These are phyloP conservation scores for Zaprionus nigranus DNA, from an alignment of 1,140 invertebrate species.

Conservation along the genomic window DNA sequence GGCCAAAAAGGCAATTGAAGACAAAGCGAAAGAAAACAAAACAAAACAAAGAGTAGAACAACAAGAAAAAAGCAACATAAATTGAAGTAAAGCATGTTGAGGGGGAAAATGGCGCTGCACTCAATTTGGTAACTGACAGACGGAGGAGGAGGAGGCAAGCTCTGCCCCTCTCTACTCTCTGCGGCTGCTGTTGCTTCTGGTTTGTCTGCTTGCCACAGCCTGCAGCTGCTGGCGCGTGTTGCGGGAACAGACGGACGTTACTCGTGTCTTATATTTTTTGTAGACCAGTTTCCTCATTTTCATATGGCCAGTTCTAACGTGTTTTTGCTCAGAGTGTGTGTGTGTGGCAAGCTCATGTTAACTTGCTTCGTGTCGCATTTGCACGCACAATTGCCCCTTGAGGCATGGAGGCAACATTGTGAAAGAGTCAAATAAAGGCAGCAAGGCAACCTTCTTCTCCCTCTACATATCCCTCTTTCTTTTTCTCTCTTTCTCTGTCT, in stretches of 20 bases:
- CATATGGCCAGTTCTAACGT: conserved; percentile 61
- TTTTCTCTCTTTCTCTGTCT: no score
- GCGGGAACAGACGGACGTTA: conserved; percentile 7
- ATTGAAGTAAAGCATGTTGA: conserved; percentile 67
- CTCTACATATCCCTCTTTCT: neutral
- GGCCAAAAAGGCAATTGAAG: conserved; percentile 65
- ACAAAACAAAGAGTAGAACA: neutral
- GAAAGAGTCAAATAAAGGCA: neutral
- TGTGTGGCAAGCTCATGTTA: conserved; percentile 19
- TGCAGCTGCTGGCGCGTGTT: conserved; percentile 50
- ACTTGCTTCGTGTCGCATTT: conserved; percentile 17
- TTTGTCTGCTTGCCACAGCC: conserved; percentile 71
- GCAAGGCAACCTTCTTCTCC: neutral
- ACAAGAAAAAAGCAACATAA: conserved; percentile 27
- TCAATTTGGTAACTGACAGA: conserved; percentile 78
- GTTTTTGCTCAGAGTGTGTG: conserved; percentile 17
- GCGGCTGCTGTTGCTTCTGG: conserved; percentile 44
- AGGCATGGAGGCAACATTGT: conserved; percentile 11
- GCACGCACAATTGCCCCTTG: conserved; percentile 46
- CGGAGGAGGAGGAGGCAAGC: conserved; percentile 29
- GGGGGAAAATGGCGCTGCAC: conserved; percentile 74
- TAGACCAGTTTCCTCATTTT: conserved; percentile 70
- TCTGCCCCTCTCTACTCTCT: neutral
- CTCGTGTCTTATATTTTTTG: conserved; percentile 64
- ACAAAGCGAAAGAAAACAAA: conserved; percentile 26